Base-by-base conservation (phyloP, 53 echinoderm and acorn worm genomes). In the Hippasteria phrygiana region DNA sequence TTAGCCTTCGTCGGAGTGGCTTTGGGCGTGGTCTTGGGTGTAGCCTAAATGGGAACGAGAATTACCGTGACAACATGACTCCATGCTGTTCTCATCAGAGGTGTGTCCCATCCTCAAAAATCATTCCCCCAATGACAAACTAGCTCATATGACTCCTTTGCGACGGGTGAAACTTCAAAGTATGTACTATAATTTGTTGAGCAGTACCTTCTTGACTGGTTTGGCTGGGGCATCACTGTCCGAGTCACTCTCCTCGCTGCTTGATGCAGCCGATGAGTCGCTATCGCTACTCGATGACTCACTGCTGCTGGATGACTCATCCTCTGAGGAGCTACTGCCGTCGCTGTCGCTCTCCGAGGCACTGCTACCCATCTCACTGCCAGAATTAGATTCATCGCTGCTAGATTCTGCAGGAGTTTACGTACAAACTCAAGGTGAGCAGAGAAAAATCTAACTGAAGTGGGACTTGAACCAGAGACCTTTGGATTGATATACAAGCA, bases 191-290 rank as follows among this genome's bases (percentile, higher is more conserved):
- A n/a, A n/a, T n/a, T 31, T 31, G 67, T 34, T 32, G 35, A 59
- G 59, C 0, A 3, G 26, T 8, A 59, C 59, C 59, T 59, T 50
- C 75, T 75, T 69, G 78, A 91, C 90, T 28, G 93, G 90, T 79
- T 89, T 93, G 13, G 88, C 70, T 62, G 92, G 92, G 28, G 75
- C 94, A 8, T 94, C 92, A 54, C 92, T 91, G 36, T 87, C 87
- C n/a, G 96, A 96, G 29, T 94, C 96, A 56, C 92, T 94, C n/a
- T 96, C 91, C 43, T 91, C 92, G 26, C 88, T 88, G n/a, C 88
- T 84, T 1, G 88, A 88, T 13, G 55, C 81, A 22, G 70, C 78
- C 0, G 94, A 94, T 32, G 80, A 85, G 50, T 74, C 81, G 34
- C 54, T 35, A 34, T 90, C 90, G 54, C 74, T 90, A 16, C 73